Base-by-base conservation (phyloP, 1,140 invertebrate species). In the Zaprionus africanus region DNA sequence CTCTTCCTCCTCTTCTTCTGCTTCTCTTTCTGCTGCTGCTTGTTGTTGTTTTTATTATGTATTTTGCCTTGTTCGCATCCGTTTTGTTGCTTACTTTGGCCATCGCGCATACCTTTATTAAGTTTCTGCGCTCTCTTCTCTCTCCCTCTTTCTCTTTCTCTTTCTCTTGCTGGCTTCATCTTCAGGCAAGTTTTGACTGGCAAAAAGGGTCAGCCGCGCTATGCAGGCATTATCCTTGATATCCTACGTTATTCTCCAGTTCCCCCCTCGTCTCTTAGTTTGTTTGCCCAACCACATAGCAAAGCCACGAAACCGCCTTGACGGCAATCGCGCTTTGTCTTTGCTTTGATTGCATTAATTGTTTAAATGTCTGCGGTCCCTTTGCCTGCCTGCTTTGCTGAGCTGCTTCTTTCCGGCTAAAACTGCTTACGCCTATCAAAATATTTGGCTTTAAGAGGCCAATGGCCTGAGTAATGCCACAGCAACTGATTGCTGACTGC, bases 21-120 rank as follows among this genome's bases (percentile, higher is more conserved):
- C 11, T 1, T 59, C 62, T 65, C 11, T 38, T 62, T 28, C 62
- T 28, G 2, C 65, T 53, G 49, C n/a, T 43, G 12, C 3, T 43
- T 43, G 61, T 54, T 43, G 12, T 24, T 53, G 43, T 22, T 54
- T 31, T 59, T 59, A 7, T 34, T 22, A 43, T 69, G 34, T 67
- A 19, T 46, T 63, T 36, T 22, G 3, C 34, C 56, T 38, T 6
- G 11, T 36, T 46, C 65, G 28, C 22, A 5, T 5, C 3, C 51
- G 56, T 61, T 82, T 86, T 82, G 81, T 88, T 66, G 81, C 80
- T 83, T 85, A 86, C 76, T 85, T 85, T 86, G 38, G 70, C 70
- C 61, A 57, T 70, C 46, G 38, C 49, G 82, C 76, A 69, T 73
- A 83, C 83, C 83, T 87, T 87, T 88, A 83, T 87, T 80, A 86